Conservation (phyloP, 2,113 vertebrate genomes). For the Cichladusa arquata region DNA sequence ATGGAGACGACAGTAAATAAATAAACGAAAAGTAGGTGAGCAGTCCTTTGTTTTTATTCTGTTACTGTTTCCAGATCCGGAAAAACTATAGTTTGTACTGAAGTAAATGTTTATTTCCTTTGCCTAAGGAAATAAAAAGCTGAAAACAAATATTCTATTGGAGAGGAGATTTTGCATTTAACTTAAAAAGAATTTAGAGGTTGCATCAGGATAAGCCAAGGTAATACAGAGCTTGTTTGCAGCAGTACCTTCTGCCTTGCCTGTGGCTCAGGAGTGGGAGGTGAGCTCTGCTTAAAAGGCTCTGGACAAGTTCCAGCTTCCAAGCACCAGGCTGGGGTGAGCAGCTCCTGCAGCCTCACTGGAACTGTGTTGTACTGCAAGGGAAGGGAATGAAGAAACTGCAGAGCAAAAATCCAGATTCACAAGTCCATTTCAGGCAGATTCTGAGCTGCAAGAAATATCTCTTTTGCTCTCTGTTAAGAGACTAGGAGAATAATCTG, state of each 20-base stretch:
- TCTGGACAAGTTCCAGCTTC: not conserved
- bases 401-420: not conserved
- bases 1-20: not conserved
- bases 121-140: not conserved
- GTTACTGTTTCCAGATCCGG: not conserved
- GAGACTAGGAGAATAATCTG: not conserved
- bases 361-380: not conserved
- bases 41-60: not conserved
- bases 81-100: not conserved
- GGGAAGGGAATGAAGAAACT: not conserved
- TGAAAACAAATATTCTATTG: not conserved
- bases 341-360: rapidly evolving
- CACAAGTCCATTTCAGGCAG: not conserved
- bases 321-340: not conserved
- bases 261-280: not conserved
- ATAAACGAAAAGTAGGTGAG: not conserved
- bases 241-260: not conserved
- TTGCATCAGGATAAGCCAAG: not conserved
- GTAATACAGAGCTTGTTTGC: not conserved
- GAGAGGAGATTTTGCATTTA: not conserved
- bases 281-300: not conserved
- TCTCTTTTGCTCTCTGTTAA: not conserved
- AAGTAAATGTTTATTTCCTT: not conserved
- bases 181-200: not conserved
- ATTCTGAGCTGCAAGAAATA: not conserved